A percentile compares a stretch with the other conserved stretches of the same genome.
phyloP scores from a whole-genome alignment of 2,888 invertebrate species.

The Callinectes sapidus region DNA sequence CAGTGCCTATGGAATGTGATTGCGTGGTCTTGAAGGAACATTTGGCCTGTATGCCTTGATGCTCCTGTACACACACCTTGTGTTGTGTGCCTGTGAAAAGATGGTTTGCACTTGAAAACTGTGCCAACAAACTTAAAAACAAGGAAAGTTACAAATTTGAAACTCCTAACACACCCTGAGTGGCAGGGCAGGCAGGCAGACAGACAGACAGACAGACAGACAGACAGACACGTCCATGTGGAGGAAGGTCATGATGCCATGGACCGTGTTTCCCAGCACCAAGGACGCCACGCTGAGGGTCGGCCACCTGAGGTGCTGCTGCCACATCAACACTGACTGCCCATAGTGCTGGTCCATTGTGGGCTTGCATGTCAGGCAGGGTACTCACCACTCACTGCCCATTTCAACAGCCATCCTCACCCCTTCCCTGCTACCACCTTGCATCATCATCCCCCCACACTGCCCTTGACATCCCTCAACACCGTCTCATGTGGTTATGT shows the following conservation, averaged over 20 bases:
- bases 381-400: background rate
- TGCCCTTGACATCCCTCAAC: background rate
- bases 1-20: background rate
- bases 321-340: background rate
- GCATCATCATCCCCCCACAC: background rate
- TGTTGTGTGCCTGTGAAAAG: background rate
- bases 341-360: constrained; percentile 27
- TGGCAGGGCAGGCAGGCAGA: background rate
- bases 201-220: background rate
- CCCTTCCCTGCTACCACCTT: background rate
- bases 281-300: background rate
- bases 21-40: background rate
- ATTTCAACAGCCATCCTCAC: background rate
- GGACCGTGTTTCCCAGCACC: background rate
- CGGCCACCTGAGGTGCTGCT: background rate
- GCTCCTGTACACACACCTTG: background rate
- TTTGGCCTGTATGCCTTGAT: background rate
- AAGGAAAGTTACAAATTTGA: background rate
- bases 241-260: background rate
- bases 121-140: background rate
- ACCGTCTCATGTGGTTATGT: background rate
- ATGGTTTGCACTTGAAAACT: background rate
- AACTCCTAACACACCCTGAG: background rate
- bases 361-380: constrained; percentile 6
- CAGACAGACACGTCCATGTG: background rate